A percentile compares a stretch with the other conserved stretches of the same genome.
Conservation (phyloP, 1,140 invertebrate species). For the Bombyx mandarina region DNA sequence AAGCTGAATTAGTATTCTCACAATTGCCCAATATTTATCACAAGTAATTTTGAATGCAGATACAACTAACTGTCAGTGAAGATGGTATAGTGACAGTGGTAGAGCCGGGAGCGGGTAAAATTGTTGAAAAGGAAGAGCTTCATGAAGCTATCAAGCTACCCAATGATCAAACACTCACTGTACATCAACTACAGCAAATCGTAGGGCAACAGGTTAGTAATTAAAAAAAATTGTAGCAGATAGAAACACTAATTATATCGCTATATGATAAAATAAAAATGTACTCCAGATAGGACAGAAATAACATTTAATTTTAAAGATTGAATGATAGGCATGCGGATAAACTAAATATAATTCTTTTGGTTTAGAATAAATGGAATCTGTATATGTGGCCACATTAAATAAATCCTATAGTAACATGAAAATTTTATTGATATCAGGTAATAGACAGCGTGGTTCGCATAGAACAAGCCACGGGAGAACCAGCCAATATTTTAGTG, state of each 20-base stretch:
- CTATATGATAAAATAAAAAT: too few species aligned
- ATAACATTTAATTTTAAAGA: too few species aligned
- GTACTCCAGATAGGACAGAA: too few species aligned
- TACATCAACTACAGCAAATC: constrained; percentile 67
- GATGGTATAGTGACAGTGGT: constrained; percentile 70
- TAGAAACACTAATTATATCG: too few species aligned
- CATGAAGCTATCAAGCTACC: constrained; percentile 58
- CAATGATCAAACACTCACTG: constrained; percentile 59
- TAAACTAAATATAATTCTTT: too few species aligned
- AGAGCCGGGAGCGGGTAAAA: constrained; percentile 55
- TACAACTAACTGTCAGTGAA: constrained; percentile 67
- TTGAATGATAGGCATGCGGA: too few species aligned
- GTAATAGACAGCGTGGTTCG: constrained; percentile 67
- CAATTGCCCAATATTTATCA: too few species aligned
- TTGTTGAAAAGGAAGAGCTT: constrained; percentile 58
- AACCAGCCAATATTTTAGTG: constrained; percentile 63
- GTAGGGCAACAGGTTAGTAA: constrained; percentile 60
- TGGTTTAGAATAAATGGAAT: too few species aligned
- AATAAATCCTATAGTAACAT: too few species aligned
- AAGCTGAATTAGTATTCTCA: too few species aligned
- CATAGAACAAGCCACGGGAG: constrained; percentile 63
- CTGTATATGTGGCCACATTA: too few species aligned
- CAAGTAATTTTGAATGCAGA: constrained; percentile 22
- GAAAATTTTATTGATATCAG: constrained; percentile 16
- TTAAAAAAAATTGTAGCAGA: neutral